phyloP scores from a whole-genome alignment of 2,797 vertebrate species.

The Periparus ater region DNA sequence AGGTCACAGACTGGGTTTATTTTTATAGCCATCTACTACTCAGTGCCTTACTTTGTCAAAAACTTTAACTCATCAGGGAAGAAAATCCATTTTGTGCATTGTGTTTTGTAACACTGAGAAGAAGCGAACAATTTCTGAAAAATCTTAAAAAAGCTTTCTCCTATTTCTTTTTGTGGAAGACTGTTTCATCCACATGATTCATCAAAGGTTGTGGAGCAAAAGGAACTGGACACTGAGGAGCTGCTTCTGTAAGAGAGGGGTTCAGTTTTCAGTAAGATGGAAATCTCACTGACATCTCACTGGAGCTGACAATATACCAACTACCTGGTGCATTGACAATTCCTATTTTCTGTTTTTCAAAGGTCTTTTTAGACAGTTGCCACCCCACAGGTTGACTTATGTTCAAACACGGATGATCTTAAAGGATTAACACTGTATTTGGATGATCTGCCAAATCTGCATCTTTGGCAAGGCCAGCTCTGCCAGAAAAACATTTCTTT shows the following conservation, averaged over 20 bases:
- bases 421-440: background rate
- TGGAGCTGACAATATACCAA: background rate
- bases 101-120: background rate
- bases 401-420: no score
- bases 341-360: background rate
- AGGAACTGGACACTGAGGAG: background rate
- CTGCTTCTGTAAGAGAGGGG: accelerated
- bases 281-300: background rate
- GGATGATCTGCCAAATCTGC: background rate
- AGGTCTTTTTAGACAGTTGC: background rate
- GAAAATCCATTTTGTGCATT: background rate
- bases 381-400: background rate
- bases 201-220: background rate
- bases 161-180: background rate
- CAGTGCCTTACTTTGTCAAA: background rate
- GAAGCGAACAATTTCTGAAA: background rate
- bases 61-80: background rate
- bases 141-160: background rate
- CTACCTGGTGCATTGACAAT: accelerated
- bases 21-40: background rate
- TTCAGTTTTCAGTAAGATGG: background rate
- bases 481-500: background rate
- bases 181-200: background rate
- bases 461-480: background rate
- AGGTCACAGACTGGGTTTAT: background rate